Base-by-base conservation (phyloP, 2,888 invertebrate genomes). In the Polymixis flavicincta region DNA sequence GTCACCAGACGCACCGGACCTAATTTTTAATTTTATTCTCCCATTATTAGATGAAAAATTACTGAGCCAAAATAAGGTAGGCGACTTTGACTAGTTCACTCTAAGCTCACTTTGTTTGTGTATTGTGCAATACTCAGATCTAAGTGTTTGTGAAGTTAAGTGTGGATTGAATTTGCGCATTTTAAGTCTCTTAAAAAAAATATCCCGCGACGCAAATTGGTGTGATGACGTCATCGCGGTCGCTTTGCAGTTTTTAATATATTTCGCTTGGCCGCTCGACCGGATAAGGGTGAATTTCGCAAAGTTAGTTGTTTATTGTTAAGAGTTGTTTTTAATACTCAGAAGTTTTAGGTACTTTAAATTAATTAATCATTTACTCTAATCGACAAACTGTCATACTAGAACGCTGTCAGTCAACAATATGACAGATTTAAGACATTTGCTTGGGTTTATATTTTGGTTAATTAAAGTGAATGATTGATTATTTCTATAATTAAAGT, bases 1-100 rank as follows among this genome's bases (percentile, higher is more conserved):
- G 89, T 89, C 87, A 25, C 82, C 87, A n/a, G 81, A 89, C 4
- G 91, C 91, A 2, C 76, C 87, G 5, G 32, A 83, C 5, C 74
- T 90, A 14, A 79, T 92, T 13, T 92, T 86, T 83, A 59, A 82
- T 69, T 70, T 82, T 17, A 65, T 90, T 61, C 37, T 89, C 9
- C 76, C 87, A 32, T 61, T 88, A 45, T 75, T 92, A 42, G 72
- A 84, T 32, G 57, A 85, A 69, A 52, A 59, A 28, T 25, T 52
- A 37, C 66, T 67, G 1, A 55, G 7, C 1, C 19, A 25, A 55
- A 64, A 48, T 0, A 0, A 5, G 4, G 8, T 3, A 8, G 1
- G 2, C 17, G 1, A 50, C 3, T 0, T 6, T n/a, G 0, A n/a
- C 4, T n/a, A 52, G 7, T 70, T 7, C n/a, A 4, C 28, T 42